These are phyloP conservation scores for Zelostemma sp. DNA, from an alignment of 1,140 invertebrate genomes.

Conservation along the genomic window DNA sequence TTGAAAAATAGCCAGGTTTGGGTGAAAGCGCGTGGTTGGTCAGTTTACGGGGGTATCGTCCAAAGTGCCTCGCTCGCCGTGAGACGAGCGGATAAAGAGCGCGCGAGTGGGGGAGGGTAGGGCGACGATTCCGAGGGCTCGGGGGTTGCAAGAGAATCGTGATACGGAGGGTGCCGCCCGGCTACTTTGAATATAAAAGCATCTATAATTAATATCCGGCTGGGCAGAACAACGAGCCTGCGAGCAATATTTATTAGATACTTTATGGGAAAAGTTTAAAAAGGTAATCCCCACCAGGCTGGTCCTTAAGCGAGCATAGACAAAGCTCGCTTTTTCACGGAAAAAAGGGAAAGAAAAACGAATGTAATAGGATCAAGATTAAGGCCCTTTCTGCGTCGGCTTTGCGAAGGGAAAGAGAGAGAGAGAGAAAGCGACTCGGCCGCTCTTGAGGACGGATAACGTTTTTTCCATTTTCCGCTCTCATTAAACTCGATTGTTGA, in stretches of 20 bases:
- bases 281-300: constrained; percentile 55
- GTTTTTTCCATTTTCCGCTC: constrained; percentile 39
- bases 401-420: constrained; percentile 22
- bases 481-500: constrained; percentile 41
- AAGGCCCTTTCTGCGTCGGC: constrained; percentile 30
- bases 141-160: constrained; percentile 32
- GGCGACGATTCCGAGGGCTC: constrained; percentile 20
- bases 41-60: constrained; percentile 49
- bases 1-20: constrained; percentile 15
- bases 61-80: constrained; percentile 16
- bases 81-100: constrained; percentile 38
- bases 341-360: constrained; percentile 28
- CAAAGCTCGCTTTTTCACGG: constrained; percentile 47
- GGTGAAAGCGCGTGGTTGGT: constrained; percentile 37
- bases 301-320: constrained; percentile 43
- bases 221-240: constrained; percentile 49
- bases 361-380: constrained; percentile 49
- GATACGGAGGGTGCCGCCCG: constrained; percentile 32
- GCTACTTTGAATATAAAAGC: constrained; percentile 65
- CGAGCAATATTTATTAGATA: constrained; percentile 65
- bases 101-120: constrained; percentile 18
- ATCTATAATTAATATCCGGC: constrained; percentile 64
- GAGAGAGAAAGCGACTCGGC: too few relatives aligned
- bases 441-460: constrained; percentile 42
- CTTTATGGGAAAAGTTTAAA: constrained; percentile 65